Base-by-base conservation (phyloP, 2,888 invertebrate genomes). In the Encarsia formosa region DNA sequence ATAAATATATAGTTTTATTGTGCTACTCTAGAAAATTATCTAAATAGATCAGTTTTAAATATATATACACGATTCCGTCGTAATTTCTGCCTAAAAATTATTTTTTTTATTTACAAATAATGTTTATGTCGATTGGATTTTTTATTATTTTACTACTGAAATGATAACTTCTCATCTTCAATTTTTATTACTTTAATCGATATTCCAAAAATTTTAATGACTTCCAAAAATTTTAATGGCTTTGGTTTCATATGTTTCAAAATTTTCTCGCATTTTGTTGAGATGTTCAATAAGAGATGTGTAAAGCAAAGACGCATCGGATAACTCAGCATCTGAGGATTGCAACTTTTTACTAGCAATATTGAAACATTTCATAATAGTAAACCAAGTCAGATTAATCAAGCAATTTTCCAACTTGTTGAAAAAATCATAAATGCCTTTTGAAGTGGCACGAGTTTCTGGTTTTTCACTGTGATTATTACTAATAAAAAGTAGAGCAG, bases 361-460 rank as follows among this genome's bases (percentile, higher is more conserved):
- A 24, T 57, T 23, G n/a, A 57, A 54, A 22, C 47, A 45, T 15
- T 49, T 35, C 2, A 57, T 35, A 26, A 54, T 20, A 31, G 49
- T 29, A 35, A 46, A 29, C 48, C 56, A 57, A 39, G 54, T 22
- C 11, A 54, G 5, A 8, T 39, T 40, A 24, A 44, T 31, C 29
- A 50, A 52, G 32, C 47, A 49, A 24, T 29, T 39, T 23, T 56
- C 50, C 26, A 52, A 29, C 11, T 29, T 19, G 31, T 26, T 47
- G 13, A 56, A 34, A 20, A 26, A 39, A 5, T 40, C 50, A 9
- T 43, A 43, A 5, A 56, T 38, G 16, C 47, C 43, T 35, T 29
- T 11, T 35, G 54, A 52, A 49, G 54, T 49, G 19, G 52, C 38
- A 13, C 43, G 44, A 13, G 54, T 35, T 5, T 5, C 11, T 26